phyloP scores from a whole-genome alignment of 2,797 vertebrate genomes.

The Sarcoramphus papa region DNA sequence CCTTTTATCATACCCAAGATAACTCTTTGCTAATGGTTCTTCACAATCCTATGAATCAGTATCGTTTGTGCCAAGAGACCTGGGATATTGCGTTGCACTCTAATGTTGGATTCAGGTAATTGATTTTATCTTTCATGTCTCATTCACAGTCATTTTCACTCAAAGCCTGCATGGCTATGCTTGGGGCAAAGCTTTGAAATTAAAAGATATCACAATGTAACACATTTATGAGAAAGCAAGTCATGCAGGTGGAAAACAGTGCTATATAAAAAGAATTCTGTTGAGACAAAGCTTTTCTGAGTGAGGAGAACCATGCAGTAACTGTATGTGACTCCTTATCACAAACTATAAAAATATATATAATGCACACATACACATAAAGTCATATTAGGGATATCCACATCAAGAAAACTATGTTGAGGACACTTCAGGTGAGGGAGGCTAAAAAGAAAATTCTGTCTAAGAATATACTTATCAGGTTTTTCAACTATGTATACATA shows the following conservation, averaged over 20 bases:
- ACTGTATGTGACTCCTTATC: background rate
- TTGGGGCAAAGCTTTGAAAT: background rate
- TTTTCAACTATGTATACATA: background rate
- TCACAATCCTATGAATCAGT: conserved; percentile 85
- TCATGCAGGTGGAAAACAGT: background rate
- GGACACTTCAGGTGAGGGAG: background rate
- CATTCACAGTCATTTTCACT: background rate
- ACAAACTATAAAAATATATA: background rate
- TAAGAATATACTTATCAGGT: background rate
- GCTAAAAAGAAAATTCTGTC: background rate
- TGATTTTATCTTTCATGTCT: background rate
- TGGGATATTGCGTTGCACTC: conserved; percentile 87
- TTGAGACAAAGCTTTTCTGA: background rate
- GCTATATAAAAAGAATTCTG: background rate
- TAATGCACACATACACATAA: background rate
- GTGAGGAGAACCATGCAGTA: background rate
- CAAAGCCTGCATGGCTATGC: background rate
- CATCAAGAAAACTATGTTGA: background rate
- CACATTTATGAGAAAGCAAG: background rate
- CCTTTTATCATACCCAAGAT: conserved; percentile 79
- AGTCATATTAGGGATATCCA: background rate
- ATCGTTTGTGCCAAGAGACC: conserved; percentile 71
- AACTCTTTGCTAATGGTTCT: conserved; percentile 83
- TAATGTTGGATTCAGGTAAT: conserved; percentile 89
- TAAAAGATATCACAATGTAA: background rate